Conservation (phyloP, 2,797 vertebrate genomes). For the Argentina silus region DNA sequence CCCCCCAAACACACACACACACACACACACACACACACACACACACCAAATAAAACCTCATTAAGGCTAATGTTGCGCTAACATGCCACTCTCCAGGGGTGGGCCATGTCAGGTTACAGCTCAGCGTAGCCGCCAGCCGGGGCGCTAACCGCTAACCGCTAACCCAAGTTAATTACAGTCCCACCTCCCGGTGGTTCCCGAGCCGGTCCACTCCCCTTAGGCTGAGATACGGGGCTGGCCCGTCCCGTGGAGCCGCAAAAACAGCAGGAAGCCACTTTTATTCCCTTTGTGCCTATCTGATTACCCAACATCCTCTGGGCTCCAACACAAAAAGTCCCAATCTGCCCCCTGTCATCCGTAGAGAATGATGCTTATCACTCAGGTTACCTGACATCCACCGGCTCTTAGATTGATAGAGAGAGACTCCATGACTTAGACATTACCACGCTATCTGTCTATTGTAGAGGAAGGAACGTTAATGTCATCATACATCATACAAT, state of each 20-base stretch:
- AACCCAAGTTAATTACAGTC: conserved; percentile 74
- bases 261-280: conserved; percentile 56
- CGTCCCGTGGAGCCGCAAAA: conserved; percentile 55
- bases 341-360: background rate
- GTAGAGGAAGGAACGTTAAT: too few species aligned
- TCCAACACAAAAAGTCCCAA: conserved; percentile 7
- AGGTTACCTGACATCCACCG: background rate
- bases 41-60: conserved; percentile 76
- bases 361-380: background rate
- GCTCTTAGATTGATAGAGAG: too few species aligned
- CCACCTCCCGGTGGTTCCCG: conserved; percentile 62
- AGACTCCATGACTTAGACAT: too few species aligned
- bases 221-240: conserved; percentile 40
- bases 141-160: conserved; percentile 47
- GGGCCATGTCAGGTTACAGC: conserved; percentile 74
- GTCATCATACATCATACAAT: too few species aligned
- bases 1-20: conserved; percentile 14
- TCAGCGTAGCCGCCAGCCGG: conserved; percentile 51
- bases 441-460: too few species aligned
- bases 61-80: conserved; percentile 80
- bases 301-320: conserved; percentile 22
- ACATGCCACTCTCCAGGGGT: conserved; percentile 79
- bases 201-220: conserved; percentile 58
- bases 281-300: conserved; percentile 54
- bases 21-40: conserved; percentile 38